Percentiles rank a stretch among this genome's conserved stretches.
phyloP scores from a whole-genome alignment of 2,888 invertebrate genomes.

The Venusia cambrica region DNA sequence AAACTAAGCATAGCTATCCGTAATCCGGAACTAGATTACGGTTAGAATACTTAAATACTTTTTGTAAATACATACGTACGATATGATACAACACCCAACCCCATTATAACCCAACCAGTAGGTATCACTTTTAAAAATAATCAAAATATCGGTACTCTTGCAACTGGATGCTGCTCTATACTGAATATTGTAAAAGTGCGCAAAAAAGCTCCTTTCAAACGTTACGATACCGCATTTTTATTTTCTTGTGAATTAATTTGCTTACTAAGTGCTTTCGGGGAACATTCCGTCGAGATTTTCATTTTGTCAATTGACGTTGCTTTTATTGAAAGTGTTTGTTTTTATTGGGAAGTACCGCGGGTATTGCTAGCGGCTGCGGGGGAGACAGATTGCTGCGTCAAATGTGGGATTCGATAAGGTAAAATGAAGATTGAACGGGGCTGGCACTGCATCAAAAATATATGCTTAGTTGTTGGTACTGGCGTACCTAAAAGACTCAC shows the following conservation, averaged over 20 bases:
- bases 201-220: conserved; percentile 58
- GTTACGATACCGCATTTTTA: conserved; percentile 46
- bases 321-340: conserved; percentile 52
- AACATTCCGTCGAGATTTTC: conserved; percentile 51
- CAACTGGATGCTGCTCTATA: too few species aligned
- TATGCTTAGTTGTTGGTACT: too few species aligned
- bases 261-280: conserved; percentile 56
- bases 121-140: too few species aligned
- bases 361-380: conserved; percentile 35
- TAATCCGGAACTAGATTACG: too few species aligned
- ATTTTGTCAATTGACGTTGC: conserved; percentile 47
- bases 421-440: conserved; percentile 26
- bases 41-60: too few species aligned
- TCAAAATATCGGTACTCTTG: too few species aligned
- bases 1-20: too few species aligned
- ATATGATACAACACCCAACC: too few species aligned
- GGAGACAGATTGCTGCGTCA: conserved; percentile 33
- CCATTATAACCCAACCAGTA: too few species aligned
- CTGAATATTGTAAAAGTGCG: conserved; percentile 46
- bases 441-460: conserved; percentile 18
- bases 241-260: conserved; percentile 62
- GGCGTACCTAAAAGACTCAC: too few species aligned
- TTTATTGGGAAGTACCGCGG: conserved; percentile 43
- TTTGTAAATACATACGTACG: too few species aligned
- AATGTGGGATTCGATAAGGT: conserved; percentile 26